Base-by-base conservation (phyloP, 23 tunicate species). In the Clavelina lepadiformis region DNA sequence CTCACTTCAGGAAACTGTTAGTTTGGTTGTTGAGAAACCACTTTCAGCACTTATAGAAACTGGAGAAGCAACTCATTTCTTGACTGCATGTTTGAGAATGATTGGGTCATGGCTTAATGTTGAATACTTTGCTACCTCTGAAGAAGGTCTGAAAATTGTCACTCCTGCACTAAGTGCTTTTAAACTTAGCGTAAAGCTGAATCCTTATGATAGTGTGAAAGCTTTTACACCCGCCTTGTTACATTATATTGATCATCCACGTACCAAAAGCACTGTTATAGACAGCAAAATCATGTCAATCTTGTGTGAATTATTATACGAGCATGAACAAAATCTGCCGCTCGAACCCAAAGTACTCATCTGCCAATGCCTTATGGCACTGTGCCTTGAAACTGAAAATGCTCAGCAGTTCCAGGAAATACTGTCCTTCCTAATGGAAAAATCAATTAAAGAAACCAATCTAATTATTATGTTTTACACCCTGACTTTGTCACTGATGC, bases 21-120 rank as follows among this genome's bases (percentile, higher is more conserved):
- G 75, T 59, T n/a, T 44, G 0, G 35, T 78, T 35, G 44, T 68
- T 7, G 36, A 24, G 11, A 46, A 38, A 0, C 58, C 41, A 57
- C 15, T 65, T 7, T 18, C 32, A 2, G 35, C 34, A 22, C n/a
- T 57, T 21, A 21, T 5, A 1, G 82, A 55, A 21, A 27, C 24
- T 36, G 27, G 65, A 27, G 26, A 18, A 13, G 7, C 18, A 24
- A 37, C n/a, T 11, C 38, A 64, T 27, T 1, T 64, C 28, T 22
- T 65, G 3, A 23, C 44, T 1, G 56, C 73, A 0, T 63, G 85
- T 34, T 28, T 86, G 21, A 54, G 95, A 56, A 38, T 45, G 38
- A 28, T 86, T 1, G 70, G 75, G 25, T 57, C 85, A 18, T 86
- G 80, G 80, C 35, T 86, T 21, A 86, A 86, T 36, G 69, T 86